A percentile compares a stretch with the other conserved stretches of the same genome.
These are phyloP conservation scores for Scytalopus superciliaris DNA, from an alignment of 2,113 vertebrate species.

Conservation along the genomic window DNA sequence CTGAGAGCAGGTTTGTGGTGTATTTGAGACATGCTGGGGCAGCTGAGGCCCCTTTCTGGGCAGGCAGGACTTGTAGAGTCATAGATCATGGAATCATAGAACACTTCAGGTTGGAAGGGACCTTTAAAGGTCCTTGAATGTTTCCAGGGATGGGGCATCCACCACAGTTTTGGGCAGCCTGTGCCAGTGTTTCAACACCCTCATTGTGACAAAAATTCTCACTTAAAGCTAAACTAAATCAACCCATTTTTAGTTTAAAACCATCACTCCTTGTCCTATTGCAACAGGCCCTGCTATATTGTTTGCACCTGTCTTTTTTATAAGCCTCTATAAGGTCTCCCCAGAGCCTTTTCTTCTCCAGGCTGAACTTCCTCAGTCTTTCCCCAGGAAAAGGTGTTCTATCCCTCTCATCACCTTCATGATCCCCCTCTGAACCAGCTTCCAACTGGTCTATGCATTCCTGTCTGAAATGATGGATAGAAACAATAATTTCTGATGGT, in stretches of 20 bases:
- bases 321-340: accelerated
- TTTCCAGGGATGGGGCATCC: background rate
- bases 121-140: background rate
- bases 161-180: background rate
- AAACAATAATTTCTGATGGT: background rate
- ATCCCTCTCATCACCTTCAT: background rate
- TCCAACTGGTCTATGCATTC: background rate
- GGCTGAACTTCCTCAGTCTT: background rate
- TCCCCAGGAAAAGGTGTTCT: background rate
- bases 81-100: background rate
- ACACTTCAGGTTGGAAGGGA: background rate
- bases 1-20: background rate
- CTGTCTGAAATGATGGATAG: background rate
- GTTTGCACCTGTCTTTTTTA: background rate
- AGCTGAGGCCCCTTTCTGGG: background rate
- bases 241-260: background rate
- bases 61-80: background rate
- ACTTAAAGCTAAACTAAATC: background rate
- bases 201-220: too few relatives aligned
- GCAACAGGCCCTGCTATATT: background rate
- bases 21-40: background rate
- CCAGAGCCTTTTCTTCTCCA: background rate
- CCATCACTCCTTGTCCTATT: background rate
- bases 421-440: background rate
- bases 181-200: background rate